Evolutionary conservation across 2,113 vertebrate genomes (phyloP).

Genomic region (Thalassarche chlororhynchos): DNA sequence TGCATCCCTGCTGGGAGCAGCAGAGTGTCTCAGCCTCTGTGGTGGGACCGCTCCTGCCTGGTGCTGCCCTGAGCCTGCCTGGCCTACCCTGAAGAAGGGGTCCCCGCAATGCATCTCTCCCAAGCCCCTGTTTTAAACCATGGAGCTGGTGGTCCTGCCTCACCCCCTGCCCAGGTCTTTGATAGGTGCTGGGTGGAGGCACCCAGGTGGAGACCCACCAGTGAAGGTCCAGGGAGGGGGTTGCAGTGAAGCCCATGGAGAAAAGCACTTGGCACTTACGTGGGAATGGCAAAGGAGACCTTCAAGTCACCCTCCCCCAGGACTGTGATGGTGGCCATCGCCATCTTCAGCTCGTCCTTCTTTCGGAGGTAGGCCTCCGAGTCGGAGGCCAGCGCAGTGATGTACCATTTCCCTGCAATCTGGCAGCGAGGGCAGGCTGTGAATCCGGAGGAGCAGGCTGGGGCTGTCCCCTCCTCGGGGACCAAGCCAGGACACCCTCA

Average conservation of each 20-base stretch:
- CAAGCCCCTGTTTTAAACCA: not conserved
- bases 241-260: not conserved
- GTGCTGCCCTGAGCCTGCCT: not conserved
- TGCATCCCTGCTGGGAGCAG: not conserved
- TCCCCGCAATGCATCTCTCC: not conserved
- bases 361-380: not conserved
- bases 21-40: not conserved
- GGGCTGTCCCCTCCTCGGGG: no score
- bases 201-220: not conserved
- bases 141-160: not conserved
- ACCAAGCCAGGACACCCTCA: not conserved
- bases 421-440: not conserved
- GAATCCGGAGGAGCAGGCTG: not conserved
- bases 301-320: not conserved
- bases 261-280: not conserved
- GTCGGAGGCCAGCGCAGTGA: constrained; percentile 4
- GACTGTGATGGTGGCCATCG: not conserved
- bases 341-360: constrained; percentile 18
- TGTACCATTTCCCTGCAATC: constrained; percentile 32
- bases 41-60: not conserved
- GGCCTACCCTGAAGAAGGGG: not conserved
- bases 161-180: not conserved
- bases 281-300: constrained; percentile 7
- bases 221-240: not conserved
- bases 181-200: not conserved